Base-by-base conservation (phyloP, 2,113 vertebrate genomes). In the Oreocharis arfaki region DNA sequence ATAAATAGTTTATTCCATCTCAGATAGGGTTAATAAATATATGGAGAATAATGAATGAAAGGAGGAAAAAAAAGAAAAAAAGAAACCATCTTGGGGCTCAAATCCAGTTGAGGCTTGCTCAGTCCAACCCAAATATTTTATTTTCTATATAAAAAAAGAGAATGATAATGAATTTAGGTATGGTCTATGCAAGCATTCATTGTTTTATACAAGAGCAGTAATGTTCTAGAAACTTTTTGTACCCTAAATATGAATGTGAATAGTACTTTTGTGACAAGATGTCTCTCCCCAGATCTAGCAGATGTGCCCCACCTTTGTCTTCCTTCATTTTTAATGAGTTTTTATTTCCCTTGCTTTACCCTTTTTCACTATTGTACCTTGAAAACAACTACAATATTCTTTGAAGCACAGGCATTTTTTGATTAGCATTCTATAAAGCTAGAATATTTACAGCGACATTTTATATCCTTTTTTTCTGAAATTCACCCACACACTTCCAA, bases 361-460 rank as follows among this genome's bases (percentile, higher is more conserved):
- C 3, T 26, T 75, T 77, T 77, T 24, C 2, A 32, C 21, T 57
- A n/a, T 13, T 80, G 5, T 26, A 22, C 8, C 15, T 71, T 53
- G 16, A 69, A 71, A 82, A 65, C 3, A 10, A 2, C 23, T 18
- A 30, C 2, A 70, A 23, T 42, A 46, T 55, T 47, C 9, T 47
- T 68, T 44, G 17, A 27, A 39, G 35, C 5, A 52, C 9, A 32
- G 10, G 8, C 2, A 26, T 17, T 56, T 84, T 81, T 77, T 37
- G 6, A 4, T 53, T 46, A 0, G 0, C 2, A 6, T 42, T 77
- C 9, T 15, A 64, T 10, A 80, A 64, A 37, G 2, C 28, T 24
- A 37, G 28, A 71, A 50, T 82, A 64, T 77, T 94, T 94, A 32
- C 73, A 26, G 46, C 27, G 15, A 10, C 11, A 41, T 35, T 79